Conservation (phyloP, 2,888 invertebrate genomes). For the Acanthosepion esculentum region DNA sequence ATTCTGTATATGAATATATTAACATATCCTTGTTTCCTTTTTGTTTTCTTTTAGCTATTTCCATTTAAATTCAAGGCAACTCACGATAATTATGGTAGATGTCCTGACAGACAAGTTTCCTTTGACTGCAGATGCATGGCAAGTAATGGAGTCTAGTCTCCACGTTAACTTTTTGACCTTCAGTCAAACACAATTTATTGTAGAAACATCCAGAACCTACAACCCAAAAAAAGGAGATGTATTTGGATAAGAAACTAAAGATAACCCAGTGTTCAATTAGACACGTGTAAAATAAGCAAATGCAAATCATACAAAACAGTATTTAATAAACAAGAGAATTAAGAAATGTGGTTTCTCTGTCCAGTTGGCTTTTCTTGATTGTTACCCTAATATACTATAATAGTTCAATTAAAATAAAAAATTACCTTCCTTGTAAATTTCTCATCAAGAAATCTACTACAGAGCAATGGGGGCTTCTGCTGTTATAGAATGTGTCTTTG, state of each 20-base stretch:
- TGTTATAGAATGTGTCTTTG: too few relatives aligned
- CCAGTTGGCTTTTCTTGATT: too few relatives aligned
- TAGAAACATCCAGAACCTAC: conserved; percentile 33
- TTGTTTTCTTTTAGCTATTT: neutral
- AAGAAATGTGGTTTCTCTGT: too few relatives aligned
- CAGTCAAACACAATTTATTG: conserved; percentile 18
- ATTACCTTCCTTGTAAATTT: too few relatives aligned
- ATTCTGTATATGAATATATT: neutral
- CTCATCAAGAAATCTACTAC: too few relatives aligned
- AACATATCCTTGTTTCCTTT: neutral
- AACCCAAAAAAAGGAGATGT: neutral
- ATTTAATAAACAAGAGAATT: neutral
- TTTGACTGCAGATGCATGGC: neutral
- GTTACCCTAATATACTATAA: too few relatives aligned
- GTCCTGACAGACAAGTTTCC: neutral
- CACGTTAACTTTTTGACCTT: neutral
- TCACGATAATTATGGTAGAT: conserved; percentile 2
- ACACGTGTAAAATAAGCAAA: neutral
- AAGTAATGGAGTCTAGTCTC: neutral
- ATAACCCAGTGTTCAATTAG: neutral
- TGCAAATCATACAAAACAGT: neutral
- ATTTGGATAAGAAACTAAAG: neutral
- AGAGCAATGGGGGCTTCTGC: too few relatives aligned
- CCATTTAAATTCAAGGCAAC: neutral
- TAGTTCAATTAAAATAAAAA: too few relatives aligned